Evolutionary conservation across 2,113 vertebrate species (phyloP), one percentile per base, ranked within the genome.

Genomic region (Cnemophilus loriae): DNA sequence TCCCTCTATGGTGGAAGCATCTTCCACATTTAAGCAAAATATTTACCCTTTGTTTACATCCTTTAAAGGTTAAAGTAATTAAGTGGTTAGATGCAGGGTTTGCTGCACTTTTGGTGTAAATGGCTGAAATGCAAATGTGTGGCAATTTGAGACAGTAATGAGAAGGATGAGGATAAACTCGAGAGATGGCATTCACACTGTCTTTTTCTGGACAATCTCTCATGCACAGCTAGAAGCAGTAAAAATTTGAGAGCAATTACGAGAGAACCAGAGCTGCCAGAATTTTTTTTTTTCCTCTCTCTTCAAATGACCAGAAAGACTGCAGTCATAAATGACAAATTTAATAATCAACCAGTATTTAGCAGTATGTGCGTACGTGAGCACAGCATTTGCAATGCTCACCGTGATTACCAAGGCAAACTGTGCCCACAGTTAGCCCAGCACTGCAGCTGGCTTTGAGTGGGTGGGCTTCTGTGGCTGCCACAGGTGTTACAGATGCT

Each of bases 321-420:
- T 57, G 1, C 24, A 82, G 65, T 56, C 18, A 32, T 73, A 83
- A 87, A 65, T 61, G 53, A 53, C 50, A 70, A 73, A 55, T 57
- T 37, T 35, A 57, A 76, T 91, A 49, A 64, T 55, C 53, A 56
- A 4, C 4, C 2, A 3, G 30, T 28, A 28, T 74, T 89, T 89
- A 39, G 59, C 42, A 47, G 33, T 15, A 9, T 21, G n/a, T 26
- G 32, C 0, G 0, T 69, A 10, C 0, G 0, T 50, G 59, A 88
- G 41, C 44, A 7, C 39, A 59, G 80, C 32, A 6, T 18, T 21
- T 33, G 50, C 50, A 26, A 5, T 7, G 28, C 18, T 74, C 2
- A 0, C 44, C 9, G 33, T 35, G 41, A 44, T 82, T 22, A 39
- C 27, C 5, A 10, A 75, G 56, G 46, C 50, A 67, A 74, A 42